Evolutionary conservation across 2,113 vertebrate genomes (phyloP).

Genomic region (Onychostoma macrolepis): DNA sequence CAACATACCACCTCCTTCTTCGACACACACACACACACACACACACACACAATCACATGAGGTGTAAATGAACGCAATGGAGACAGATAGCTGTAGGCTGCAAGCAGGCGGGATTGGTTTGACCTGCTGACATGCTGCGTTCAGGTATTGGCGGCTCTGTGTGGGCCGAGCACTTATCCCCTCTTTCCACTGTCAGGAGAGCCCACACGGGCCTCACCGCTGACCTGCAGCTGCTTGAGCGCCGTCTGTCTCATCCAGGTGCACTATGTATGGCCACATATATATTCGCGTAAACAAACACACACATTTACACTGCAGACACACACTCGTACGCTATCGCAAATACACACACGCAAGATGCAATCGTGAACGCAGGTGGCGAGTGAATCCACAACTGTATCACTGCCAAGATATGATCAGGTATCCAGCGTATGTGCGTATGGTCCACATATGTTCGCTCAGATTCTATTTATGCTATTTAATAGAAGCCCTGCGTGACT

Average conservation of each 20-base stretch:
- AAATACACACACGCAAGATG: conserved; percentile 23
- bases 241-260: conserved; percentile 27
- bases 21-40: not conserved
- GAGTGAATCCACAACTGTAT: conserved; percentile 46
- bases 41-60: conserved; percentile 29
- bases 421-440: conserved; percentile 51
- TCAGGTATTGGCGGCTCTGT: conserved; percentile 44
- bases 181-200: conserved; percentile 43
- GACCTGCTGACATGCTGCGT: conserved; percentile 49
- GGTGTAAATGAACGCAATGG: conserved; percentile 52
- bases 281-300: conserved; percentile 28
- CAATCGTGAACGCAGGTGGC: conserved; percentile 48
- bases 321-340: not conserved
- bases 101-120: conserved; percentile 49
- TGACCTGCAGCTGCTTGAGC: conserved; percentile 43
- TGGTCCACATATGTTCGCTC: conserved; percentile 56
- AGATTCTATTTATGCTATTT: conserved; percentile 50
- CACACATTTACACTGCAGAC: not conserved
- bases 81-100: conserved; percentile 51
- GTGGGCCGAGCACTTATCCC: conserved; percentile 50
- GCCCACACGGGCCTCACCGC: conserved; percentile 40
- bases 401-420: conserved; percentile 56
- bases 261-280: conserved; percentile 21
- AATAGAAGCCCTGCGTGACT: conserved; percentile 50
- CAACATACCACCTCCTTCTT: conserved; percentile 22